Evolutionary conservation across 2,113 vertebrate genomes (phyloP).

Genomic region (Tangachromis dhanisi): DNA sequence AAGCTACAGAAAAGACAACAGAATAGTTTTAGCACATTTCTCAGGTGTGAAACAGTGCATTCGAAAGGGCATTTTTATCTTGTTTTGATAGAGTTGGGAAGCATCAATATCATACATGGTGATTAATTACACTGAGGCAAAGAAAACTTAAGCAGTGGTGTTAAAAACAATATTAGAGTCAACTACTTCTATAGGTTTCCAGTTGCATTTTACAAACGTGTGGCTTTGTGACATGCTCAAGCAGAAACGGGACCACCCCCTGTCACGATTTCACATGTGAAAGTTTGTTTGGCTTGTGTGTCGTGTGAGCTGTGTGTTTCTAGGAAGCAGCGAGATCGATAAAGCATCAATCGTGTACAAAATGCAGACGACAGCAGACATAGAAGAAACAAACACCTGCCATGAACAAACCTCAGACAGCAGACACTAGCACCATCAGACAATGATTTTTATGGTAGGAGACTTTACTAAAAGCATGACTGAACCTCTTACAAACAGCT

Average conservation of each 20-base stretch:
- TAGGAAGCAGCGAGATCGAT: background rate
- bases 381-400: conserved; percentile 18
- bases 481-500: background rate
- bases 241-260: background rate
- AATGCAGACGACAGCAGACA: background rate
- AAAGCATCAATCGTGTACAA: conserved; percentile 7
- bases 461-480: background rate
- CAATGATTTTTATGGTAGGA: conserved; percentile 1
- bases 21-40: background rate
- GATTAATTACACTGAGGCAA: conserved; percentile 8
- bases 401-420: conserved; percentile 1
- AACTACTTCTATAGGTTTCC: background rate
- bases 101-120: conserved; percentile 2
- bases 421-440: conserved; percentile 40
- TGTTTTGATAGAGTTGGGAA: background rate
- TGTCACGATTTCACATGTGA: background rate
- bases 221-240: background rate
- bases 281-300: background rate
- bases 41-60: conserved; percentile 41
- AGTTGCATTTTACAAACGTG: background rate
- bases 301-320: background rate
- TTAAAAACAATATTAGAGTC: background rate
- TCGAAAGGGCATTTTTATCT: conserved; percentile 41
- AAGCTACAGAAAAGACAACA: background rate
- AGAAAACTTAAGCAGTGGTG: background rate